Evolutionary conservation across 2,888 invertebrate genomes (phyloP).

Genomic region (Pimpla rufipes): DNA sequence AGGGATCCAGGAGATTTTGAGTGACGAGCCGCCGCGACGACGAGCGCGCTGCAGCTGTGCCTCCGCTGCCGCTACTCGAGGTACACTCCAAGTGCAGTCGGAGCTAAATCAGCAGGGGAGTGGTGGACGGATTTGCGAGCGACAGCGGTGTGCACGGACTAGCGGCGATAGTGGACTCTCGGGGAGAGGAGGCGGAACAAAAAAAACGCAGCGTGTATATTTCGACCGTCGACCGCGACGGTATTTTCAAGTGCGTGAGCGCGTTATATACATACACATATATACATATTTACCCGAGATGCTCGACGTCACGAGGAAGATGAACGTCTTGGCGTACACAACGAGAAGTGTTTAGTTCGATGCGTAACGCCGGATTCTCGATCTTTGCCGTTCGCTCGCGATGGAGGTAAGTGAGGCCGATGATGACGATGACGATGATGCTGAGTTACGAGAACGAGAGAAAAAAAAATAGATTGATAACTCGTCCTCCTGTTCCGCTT

Average conservation of each 20-base stretch:
- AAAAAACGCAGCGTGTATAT: not conserved
- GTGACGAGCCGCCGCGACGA: conserved; percentile 34
- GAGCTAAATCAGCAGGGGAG: conserved; percentile 48
- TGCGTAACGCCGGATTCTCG: conserved; percentile 44
- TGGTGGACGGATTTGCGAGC: conserved; percentile 12
- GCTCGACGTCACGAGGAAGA: conserved; percentile 37
- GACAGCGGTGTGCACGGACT: not conserved
- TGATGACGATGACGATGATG: not conserved
- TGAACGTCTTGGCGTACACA: conserved; percentile 35
- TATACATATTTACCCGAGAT: conserved; percentile 14
- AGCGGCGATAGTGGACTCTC: not conserved
- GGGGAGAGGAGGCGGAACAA: not conserved
- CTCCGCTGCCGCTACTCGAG: not conserved
- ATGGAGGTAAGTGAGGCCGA: conserved; percentile 57
- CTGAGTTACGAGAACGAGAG: not conserved
- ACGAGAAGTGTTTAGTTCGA: conserved; percentile 52
- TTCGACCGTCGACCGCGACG: not conserved
- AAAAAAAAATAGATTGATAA: conserved; percentile 6
- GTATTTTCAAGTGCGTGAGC: conserved; percentile 8
- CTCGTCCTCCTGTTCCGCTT: not conserved
- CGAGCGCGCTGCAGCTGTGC: conserved; percentile 26
- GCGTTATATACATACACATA: not conserved
- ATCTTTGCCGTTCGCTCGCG: conserved; percentile 52
- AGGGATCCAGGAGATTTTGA: not conserved
- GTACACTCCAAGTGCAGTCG: not conserved